These are phyloP conservation scores for Pseudomugil tenellus DNA, from an alignment of 2,797 vertebrate species.

Conservation along the genomic window DNA sequence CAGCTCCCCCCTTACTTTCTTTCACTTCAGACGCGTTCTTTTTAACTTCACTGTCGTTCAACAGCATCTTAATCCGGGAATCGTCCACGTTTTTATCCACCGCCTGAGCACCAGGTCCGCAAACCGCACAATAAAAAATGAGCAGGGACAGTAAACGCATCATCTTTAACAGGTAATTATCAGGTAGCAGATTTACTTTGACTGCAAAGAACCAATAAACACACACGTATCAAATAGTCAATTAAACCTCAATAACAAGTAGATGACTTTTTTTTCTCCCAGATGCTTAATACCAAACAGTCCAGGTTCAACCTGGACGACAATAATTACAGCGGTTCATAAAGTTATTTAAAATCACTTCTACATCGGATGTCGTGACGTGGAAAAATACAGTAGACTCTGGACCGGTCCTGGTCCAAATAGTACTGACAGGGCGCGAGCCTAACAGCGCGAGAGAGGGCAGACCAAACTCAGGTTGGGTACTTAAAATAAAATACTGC, in stretches of 20 bases:
- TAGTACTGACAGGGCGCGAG: background rate
- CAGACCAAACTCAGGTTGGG: conserved; percentile 16
- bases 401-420: conserved; percentile 27
- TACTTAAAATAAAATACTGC: background rate
- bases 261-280: no score
- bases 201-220: background rate
- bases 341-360: background rate
- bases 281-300: background rate
- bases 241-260: background rate
- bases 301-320: background rate
- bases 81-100: background rate
- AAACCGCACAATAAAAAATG: conserved; percentile 21
- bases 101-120: background rate
- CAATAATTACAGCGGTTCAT: no score
- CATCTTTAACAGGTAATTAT: conserved; percentile 33
- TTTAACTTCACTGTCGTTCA: background rate
- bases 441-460: background rate
- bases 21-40: background rate
- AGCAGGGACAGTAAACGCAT: conserved; percentile 32
- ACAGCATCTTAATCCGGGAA: background rate
- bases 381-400: conserved; percentile 6
- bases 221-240: conserved; percentile 4
- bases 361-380: conserved; percentile 10
- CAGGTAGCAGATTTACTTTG: background rate
- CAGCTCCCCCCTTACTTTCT: conserved; percentile 1